Base-by-base conservation (phyloP, 2,797 vertebrate genomes). In the Hypotaenidia okinawae region DNA sequence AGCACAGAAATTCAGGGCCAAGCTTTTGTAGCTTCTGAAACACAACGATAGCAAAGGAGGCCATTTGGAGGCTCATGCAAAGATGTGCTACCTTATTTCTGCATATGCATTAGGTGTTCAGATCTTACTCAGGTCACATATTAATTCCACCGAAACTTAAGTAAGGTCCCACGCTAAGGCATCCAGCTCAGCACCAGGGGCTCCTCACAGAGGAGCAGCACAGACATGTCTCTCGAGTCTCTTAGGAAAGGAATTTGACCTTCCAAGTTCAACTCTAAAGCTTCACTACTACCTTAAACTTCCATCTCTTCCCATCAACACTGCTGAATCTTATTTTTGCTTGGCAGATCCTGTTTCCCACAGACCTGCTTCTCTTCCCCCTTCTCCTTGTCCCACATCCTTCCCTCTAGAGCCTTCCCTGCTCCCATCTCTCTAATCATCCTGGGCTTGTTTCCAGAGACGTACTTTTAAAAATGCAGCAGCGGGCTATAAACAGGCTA, bases 271-370 rank as follows among this genome's bases (percentile, higher is more conserved):
- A 28, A 52, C 11, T 72, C 43, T 23, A 66, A 67, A 76, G 61
- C 4, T 35, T 68, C 28, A 24, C 33, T 54, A 39, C 23, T 73
- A 52, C 8, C 35, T 73, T 61, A 76, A 80, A 9, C 17, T 33
- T 82, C 73, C 28, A 28, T 62, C 47, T 80, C 66, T 91, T 88
- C 49, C 19, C 9, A 68, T 18, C 4, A 0, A 49, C 41, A 54
- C 24, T 10, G 10, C 1, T 72, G 11, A 76, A 66, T 51, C n/a
- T 77, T 67, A 16, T 7, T 95, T 95, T 54, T 37, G 6, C 28
- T 83, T 84, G 61, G 68, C 67, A 86, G 84, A 69, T 87, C 54
- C 47, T 64, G n/a, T 84, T 94, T 93, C 76, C 59, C 76, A 66
- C 73, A 84, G 49, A 73, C 19, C n/a, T 84, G 6, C 28, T 21